Evolutionary conservation across 2,797 vertebrate genomes (phyloP), one percentile per base, ranked within the genome.

Genomic region (Aeoliscus strigatus): DNA sequence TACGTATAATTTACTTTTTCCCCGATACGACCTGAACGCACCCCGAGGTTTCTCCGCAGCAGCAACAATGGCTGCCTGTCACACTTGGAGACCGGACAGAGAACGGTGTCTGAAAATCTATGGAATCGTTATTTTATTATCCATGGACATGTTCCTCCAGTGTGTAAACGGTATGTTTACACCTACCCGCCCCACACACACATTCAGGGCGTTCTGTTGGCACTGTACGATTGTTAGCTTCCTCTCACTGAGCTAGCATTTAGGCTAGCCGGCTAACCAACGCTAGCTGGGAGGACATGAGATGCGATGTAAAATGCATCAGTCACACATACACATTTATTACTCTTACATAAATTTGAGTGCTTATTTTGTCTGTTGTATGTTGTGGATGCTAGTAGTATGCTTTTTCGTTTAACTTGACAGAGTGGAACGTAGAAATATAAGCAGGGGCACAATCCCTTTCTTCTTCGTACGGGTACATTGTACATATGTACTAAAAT

Each of bases 161-260:
- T 71, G 80, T 60, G 85, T 85, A 1, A 54, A 77, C 32, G 88
- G 87, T 89, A 73, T 29, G 82, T 44, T 7, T 3, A 10, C 9
- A 21, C 18, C 18, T 21, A 6, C 18, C 18, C 4, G 15, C 6
- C 24, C 6, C 9, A 7, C 6, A 25, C 6, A 9, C 9, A 25
- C 24, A 9, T 6, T 7, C 21, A 23, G 21, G 21, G 21, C 2
- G 8, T 25, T 25, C 24, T 10, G 17, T 42, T 15, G 38, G 25
- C 38, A 7, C 15, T 2, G 2, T 17, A 3, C 9, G 6, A 26
- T 31, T 10, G 18, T 25, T 59, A 66, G 55, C 70, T 45, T 65
- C 41, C 31, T 15, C 12, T 24, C n/a, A 14, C 16, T 11, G 6
- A 28, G 39, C 45, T 72, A 74, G 59, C 64, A 27, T 51, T 13